phyloP scores from a whole-genome alignment of 2,797 vertebrate genomes.

The Masticophis lateralis region DNA sequence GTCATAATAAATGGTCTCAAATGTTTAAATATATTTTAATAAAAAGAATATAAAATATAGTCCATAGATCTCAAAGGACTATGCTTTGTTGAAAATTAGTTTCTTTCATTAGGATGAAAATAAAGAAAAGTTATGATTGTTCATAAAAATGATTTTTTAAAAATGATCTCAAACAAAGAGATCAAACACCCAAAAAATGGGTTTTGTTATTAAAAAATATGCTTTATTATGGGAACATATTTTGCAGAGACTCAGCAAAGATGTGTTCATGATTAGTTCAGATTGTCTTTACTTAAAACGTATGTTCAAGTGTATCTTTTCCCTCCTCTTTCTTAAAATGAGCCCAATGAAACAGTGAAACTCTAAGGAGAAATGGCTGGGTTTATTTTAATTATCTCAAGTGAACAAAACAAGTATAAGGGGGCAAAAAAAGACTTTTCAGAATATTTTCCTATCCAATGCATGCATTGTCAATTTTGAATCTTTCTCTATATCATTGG shows the following conservation, averaged over 20 bases:
- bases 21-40: constrained; percentile 36
- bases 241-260: constrained; percentile 46
- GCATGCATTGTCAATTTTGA: neutral
- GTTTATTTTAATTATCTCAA: neutral
- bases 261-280: constrained; percentile 38
- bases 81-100: neutral
- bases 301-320: neutral
- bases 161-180: constrained; percentile 3
- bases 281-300: constrained; percentile 39
- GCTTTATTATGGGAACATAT: constrained; percentile 36
- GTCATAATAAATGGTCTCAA: constrained; percentile 22
- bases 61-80: constrained; percentile 31
- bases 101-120: constrained; percentile 27
- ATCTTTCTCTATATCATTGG: neutral
- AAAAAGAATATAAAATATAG: constrained; percentile 30
- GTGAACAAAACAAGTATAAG: neutral
- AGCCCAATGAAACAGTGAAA: neutral
- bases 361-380: neutral
- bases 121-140: constrained; percentile 31
- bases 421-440: neutral
- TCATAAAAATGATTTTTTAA: constrained; percentile 32
- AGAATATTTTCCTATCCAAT: neutral
- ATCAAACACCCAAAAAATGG: constrained; percentile 32
- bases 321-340: constrained; percentile 17
- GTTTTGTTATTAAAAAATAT: constrained; percentile 59